Percentiles rank a stretch among this genome's conserved stretches.
These are phyloP conservation scores for Thamnaconus septentrionalis DNA, from an alignment of 2,113 vertebrate species.

Conservation along the genomic window DNA sequence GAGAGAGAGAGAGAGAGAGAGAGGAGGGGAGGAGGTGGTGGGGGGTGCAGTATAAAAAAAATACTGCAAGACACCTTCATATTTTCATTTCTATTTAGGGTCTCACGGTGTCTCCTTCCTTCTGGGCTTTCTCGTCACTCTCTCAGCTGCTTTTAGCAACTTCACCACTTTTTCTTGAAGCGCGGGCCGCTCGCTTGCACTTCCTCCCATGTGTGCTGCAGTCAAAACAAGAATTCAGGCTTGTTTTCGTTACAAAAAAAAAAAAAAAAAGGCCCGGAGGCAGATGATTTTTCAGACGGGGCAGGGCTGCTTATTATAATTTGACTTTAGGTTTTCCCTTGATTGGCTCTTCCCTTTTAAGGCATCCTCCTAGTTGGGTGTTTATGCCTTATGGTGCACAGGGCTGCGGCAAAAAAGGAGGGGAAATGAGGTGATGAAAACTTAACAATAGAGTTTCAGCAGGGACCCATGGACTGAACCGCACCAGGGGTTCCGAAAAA, in stretches of 20 bases:
- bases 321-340: neutral
- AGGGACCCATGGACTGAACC: conserved; percentile 20
- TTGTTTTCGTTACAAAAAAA: neutral
- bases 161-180: conserved; percentile 31
- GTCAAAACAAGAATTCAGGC: conserved; percentile 2
- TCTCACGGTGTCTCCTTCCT: conserved; percentile 15
- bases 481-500: conserved; percentile 4
- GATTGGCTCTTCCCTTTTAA: neutral
- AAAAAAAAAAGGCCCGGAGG: neutral
- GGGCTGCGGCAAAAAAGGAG: conserved; percentile 9
- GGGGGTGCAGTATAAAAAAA: conserved; percentile 31
- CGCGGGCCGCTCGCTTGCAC: conserved; percentile 44
- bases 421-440: conserved; percentile 50
- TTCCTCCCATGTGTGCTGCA: conserved; percentile 13
- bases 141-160: conserved; percentile 15
- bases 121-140: conserved; percentile 21
- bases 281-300: neutral
- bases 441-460: conserved; percentile 45
- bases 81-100: conserved; percentile 51
- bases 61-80: conserved; percentile 44
- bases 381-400: conserved; percentile 1
- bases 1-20: conserved; percentile 26
- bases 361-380: neutral
- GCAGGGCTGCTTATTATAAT: neutral
- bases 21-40: conserved; percentile 32